These are phyloP conservation scores for Notodonta dromedarius DNA, from an alignment of 2,888 invertebrate genomes.

Conservation along the genomic window DNA sequence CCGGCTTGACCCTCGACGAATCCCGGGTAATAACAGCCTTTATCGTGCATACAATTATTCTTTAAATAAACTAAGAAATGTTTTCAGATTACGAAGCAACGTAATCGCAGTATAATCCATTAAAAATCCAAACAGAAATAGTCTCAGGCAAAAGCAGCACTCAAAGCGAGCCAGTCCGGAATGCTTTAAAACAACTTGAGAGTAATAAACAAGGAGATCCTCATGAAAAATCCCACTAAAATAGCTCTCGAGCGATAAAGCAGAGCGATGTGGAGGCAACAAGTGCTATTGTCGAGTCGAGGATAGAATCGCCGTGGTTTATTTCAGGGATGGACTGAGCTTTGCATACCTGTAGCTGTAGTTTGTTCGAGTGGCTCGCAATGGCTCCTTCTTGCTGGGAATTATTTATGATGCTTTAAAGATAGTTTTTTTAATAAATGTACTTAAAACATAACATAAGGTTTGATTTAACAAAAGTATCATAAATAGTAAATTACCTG, in stretches of 20 bases:
- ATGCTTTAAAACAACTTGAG: conserved; percentile 26
- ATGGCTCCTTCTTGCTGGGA: no score
- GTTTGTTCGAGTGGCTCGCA: background rate
- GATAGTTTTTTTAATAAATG: no score
- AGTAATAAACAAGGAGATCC: conserved; percentile 33
- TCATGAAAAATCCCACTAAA: conserved; percentile 27
- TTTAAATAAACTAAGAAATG: no score
- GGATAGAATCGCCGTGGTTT: conserved; percentile 17
- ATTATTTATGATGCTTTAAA: no score
- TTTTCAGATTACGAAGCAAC: no score
- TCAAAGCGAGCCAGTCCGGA: conserved; percentile 17
- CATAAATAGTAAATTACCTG: no score
- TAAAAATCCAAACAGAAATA: conserved; percentile 9
- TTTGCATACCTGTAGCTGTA: conserved; percentile 3
- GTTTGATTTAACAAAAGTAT: no score
- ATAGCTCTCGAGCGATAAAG: conserved; percentile 22
- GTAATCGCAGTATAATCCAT: conserved; percentile 1
- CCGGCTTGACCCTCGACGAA: no score
- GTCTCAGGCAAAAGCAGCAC: conserved; percentile 9
- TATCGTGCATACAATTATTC: no score
- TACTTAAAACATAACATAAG: no score
- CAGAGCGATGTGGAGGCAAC: conserved; percentile 29
- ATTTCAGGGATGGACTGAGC: conserved; percentile 21
- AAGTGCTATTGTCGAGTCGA: conserved; percentile 26
- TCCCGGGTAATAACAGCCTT: no score